A percentile compares a stretch with the other conserved stretches of the same genome.
Evolutionary conservation across 2,113 vertebrate species (phyloP).

Genomic region (Otolemur garnettii): DNA sequence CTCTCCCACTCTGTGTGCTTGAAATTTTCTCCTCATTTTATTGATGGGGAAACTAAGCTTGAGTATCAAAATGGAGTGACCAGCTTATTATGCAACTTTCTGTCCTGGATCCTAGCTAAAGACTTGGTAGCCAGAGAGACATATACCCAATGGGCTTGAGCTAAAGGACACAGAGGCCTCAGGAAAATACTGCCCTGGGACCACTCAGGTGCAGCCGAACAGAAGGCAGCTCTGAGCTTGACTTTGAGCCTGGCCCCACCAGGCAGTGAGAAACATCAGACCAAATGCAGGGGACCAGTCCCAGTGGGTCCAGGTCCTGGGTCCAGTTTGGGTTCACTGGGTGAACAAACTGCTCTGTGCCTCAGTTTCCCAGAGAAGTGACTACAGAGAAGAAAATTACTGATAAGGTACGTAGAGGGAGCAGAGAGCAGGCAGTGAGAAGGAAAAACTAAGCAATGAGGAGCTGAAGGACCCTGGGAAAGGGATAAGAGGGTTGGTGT

Average conservation of each 20-base stretch:
- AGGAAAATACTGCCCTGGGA: background rate
- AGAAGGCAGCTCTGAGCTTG: background rate
- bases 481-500: background rate
- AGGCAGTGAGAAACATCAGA: background rate
- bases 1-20: background rate
- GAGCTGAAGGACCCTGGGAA: background rate
- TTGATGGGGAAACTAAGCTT: slow-evolving; percentile 34
- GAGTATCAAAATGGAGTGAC: background rate
- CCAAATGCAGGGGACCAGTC: background rate
- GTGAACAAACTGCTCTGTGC: background rate
- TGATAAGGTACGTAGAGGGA: background rate
- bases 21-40: slow-evolving; percentile 25
- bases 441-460: background rate
- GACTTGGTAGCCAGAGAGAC: background rate
- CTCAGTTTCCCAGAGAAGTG: slow-evolving; percentile 56
- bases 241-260: background rate
- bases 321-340: background rate
- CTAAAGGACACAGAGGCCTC: background rate
- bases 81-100: background rate
- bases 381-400: slow-evolving; percentile 20
- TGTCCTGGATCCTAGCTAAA: background rate
- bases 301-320: background rate
- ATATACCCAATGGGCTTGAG: background rate
- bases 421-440: background rate
- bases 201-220: background rate